These are phyloP conservation scores for Platynereis dumerilii DNA, from an alignment of 2,888 invertebrate genomes.

Conservation along the genomic window DNA sequence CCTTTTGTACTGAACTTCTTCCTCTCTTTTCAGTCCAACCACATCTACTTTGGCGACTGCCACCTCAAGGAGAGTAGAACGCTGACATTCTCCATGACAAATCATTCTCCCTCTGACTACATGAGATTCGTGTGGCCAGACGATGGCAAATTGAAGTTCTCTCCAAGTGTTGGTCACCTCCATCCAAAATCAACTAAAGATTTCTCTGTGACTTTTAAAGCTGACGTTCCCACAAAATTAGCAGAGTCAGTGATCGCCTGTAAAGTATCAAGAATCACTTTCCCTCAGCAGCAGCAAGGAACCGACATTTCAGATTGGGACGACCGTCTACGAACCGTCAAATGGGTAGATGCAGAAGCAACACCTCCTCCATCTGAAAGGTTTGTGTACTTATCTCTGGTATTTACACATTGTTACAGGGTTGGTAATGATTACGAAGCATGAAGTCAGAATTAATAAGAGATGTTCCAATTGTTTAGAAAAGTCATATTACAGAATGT, in stretches of 20 bases:
- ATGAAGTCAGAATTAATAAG: too few relatives aligned
- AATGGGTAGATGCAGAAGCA: constrained; percentile 57
- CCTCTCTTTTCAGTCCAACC: constrained; percentile 55
- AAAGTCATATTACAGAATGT: too few relatives aligned
- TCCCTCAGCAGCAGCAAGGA: constrained; percentile 53
- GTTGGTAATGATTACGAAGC: too few relatives aligned
- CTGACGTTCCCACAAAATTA: constrained; percentile 61
- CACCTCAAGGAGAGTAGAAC: constrained; percentile 57
- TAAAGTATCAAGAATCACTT: constrained; percentile 56
- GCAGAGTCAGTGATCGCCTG: constrained; percentile 51
- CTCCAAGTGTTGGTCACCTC: constrained; percentile 64
- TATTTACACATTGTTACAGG: too few relatives aligned
- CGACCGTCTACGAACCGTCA: constrained; percentile 59
- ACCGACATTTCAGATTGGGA: constrained; percentile 61
- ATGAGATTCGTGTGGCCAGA: constrained; percentile 58
- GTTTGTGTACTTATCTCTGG: background rate
- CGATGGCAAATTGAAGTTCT: constrained; percentile 64
- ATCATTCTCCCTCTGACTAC: constrained; percentile 57
- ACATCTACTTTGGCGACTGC: constrained; percentile 62
- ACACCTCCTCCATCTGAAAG: constrained; percentile 6
- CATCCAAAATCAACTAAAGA: constrained; percentile 65
- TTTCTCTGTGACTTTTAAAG: constrained; percentile 66
- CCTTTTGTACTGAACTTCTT: too few relatives aligned
- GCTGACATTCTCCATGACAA: constrained; percentile 58
- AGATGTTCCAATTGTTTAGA: too few relatives aligned